phyloP scores from a whole-genome alignment of 2,797 vertebrate species.

The Vipera latastei region DNA sequence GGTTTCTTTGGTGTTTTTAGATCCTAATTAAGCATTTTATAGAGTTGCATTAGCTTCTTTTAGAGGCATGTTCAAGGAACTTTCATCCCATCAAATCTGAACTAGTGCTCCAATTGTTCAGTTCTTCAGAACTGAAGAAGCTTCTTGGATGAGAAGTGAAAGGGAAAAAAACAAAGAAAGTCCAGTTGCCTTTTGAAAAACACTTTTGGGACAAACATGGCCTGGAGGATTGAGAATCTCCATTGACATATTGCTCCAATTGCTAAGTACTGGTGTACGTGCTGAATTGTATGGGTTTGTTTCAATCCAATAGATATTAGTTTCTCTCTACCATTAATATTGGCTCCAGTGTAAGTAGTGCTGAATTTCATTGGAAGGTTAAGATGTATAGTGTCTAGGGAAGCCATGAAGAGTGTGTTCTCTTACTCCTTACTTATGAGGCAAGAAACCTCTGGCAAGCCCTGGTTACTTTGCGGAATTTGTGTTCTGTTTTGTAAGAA shows the following conservation, averaged over 20 bases:
- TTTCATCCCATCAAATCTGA: background rate
- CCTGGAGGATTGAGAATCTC: background rate
- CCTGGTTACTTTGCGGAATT: background rate
- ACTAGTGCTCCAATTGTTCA: background rate
- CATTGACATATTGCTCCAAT: background rate
- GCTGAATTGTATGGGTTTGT: background rate
- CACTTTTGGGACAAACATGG: background rate
- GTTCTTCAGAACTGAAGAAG: background rate
- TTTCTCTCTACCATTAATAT: too few species aligned
- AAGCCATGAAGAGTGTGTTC: background rate
- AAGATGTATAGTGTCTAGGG: background rate
- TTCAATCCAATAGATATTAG: background rate
- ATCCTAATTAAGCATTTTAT: background rate
- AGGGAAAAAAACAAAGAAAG: background rate
- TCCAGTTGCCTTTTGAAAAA: too few species aligned
- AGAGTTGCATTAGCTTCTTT: background rate
- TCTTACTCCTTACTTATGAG: background rate
- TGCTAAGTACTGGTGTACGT: background rate
- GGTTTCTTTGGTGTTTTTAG: background rate
- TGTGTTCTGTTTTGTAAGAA: background rate
- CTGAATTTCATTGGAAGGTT: background rate
- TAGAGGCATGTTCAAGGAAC: background rate
- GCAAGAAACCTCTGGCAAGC: background rate
- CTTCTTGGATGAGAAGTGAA: background rate
- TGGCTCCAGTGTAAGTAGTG: background rate